Percentiles rank a stretch among this genome's conserved stretches.
These are phyloP conservation scores for Ondatra zibethicus DNA, from an alignment of 2,113 vertebrate species.

Conservation along the genomic window DNA sequence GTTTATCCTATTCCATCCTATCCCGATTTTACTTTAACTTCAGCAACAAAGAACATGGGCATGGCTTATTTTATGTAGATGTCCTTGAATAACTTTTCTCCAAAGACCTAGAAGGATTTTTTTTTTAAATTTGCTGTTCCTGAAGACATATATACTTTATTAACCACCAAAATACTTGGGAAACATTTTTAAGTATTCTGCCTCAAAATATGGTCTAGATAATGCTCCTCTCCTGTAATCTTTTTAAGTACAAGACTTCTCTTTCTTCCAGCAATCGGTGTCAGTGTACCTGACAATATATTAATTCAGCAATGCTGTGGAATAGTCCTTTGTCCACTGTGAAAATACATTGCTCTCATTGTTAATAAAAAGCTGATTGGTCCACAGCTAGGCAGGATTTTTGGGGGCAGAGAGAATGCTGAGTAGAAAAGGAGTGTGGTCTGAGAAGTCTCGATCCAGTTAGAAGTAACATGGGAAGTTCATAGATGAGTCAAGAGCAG, in stretches of 20 bases:
- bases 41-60: background rate
- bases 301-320: background rate
- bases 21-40: background rate
- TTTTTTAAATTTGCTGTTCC: background rate
- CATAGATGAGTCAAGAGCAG: background rate
- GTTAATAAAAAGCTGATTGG: background rate
- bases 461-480: background rate
- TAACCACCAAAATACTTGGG: background rate
- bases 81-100: background rate
- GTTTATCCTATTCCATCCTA: background rate
- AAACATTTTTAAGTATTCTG: background rate
- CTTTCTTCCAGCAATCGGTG: background rate
- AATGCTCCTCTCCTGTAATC: background rate
- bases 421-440: background rate
- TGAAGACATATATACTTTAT: background rate
- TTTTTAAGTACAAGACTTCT: background rate
- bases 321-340: background rate
- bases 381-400: background rate
- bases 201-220: background rate
- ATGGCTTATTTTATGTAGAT: background rate
- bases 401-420: background rate
- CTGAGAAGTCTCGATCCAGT: background rate
- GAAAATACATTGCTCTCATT: background rate
- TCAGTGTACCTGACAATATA: background rate
- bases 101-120: constrained; percentile 1